Percentiles rank a stretch among this genome's conserved stretches.
These are phyloP conservation scores for Sebastes iracundus DNA, from an alignment of 2,797 vertebrate species.

Conservation along the genomic window DNA sequence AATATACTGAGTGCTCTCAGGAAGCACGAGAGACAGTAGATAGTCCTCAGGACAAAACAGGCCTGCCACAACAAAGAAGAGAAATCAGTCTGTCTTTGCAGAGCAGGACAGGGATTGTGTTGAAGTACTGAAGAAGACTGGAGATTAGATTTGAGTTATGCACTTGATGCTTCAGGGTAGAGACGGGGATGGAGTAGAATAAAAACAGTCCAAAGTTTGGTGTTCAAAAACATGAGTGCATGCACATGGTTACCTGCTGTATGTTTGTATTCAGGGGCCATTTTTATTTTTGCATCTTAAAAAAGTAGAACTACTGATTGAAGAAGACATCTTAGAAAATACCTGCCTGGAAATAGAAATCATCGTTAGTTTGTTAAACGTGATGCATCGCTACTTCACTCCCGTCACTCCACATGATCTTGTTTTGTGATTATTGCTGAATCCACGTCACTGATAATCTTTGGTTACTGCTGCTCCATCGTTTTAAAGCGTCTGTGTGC, in stretches of 20 bases:
- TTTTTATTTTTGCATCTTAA: conserved; percentile 28
- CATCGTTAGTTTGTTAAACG: background rate
- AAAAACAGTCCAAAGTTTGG: conserved; percentile 34
- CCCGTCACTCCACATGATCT: conserved; percentile 23
- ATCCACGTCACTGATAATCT: conserved; percentile 44
- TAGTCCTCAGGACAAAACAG: conserved; percentile 60
- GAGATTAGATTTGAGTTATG: conserved; percentile 41
- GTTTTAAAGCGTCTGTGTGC: conserved; percentile 21
- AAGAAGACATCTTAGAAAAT: conserved; percentile 7
- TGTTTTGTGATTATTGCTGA: conserved; percentile 41
- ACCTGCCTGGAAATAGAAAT: conserved; percentile 32
- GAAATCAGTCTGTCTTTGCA: conserved; percentile 17
- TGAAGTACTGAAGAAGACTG: conserved; percentile 13
- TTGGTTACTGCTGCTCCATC: conserved; percentile 43
- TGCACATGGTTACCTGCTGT: conserved; percentile 46
- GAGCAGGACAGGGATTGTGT: conserved; percentile 7
- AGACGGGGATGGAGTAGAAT: conserved; percentile 16
- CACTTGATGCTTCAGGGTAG: conserved; percentile 36
- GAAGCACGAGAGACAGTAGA: conserved; percentile 49
- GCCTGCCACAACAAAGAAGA: conserved; percentile 41
- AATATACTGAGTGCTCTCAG: conserved; percentile 57
- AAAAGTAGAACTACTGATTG: conserved; percentile 29
- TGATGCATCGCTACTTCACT: conserved; percentile 5
- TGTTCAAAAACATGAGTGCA: conserved; percentile 43
- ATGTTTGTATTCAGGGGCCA: conserved; percentile 25